phyloP scores from a whole-genome alignment of 2,113 vertebrate species.

The Ornithorhynchus anatinus region DNA sequence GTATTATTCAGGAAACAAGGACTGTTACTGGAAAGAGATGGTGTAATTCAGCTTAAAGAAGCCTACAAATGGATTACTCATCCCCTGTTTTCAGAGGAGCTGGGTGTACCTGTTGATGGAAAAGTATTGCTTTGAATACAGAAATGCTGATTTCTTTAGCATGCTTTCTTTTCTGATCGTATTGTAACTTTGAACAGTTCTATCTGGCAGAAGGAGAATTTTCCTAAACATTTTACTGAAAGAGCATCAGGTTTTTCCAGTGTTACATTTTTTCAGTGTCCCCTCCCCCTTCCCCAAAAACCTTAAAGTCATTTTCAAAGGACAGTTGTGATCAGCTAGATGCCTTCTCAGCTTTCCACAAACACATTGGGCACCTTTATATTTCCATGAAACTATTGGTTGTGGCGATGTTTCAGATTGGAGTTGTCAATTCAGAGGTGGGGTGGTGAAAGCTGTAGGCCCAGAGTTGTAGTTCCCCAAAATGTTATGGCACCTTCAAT shows the following conservation, averaged over 20 bases:
- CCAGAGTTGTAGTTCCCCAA: too few species aligned
- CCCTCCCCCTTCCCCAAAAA: too few species aligned
- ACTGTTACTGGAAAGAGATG: conserved; percentile 78
- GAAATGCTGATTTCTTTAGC: neutral
- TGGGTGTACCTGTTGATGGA: conserved; percentile 83
- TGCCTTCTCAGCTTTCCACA: too few species aligned
- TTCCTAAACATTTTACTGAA: neutral
- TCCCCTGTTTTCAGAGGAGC: conserved; percentile 81
- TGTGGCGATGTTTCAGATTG: too few species aligned
- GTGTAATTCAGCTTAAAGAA: conserved; percentile 91
- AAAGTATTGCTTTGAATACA: conserved; percentile 72
- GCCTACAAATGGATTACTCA: conserved; percentile 95
- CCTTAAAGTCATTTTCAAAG: too few species aligned
- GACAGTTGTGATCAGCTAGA: too few species aligned
- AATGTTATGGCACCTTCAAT: too few species aligned
- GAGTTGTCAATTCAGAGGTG: too few species aligned
- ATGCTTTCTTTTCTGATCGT: neutral
- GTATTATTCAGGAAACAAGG: conserved; percentile 81
- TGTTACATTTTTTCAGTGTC: neutral
- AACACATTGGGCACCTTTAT: too few species aligned
- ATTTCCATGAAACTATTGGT: too few species aligned
- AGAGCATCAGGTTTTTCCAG: conserved; percentile 7
- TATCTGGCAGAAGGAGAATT: neutral
- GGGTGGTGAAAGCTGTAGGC: too few species aligned
- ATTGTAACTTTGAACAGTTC: neutral